Evolutionary conservation across 2,888 invertebrate genomes (phyloP).

Genomic region (Lepeophtheirus nordmannii): DNA sequence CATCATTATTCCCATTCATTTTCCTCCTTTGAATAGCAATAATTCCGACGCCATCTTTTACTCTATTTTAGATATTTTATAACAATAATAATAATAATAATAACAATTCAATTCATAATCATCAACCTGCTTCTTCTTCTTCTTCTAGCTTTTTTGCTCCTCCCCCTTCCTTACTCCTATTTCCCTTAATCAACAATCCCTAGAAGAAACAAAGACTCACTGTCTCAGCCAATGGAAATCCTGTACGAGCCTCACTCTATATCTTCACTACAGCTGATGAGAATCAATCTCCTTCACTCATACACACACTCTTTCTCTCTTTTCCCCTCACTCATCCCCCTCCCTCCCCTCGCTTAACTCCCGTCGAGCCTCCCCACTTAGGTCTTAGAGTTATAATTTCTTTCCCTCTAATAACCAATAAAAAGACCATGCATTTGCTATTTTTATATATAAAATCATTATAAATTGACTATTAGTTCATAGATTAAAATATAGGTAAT

Average conservation of each 20-base stretch:
- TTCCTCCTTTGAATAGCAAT: no score
- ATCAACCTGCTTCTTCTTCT: constrained; percentile 2
- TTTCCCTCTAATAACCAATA: neutral
- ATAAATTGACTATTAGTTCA: no score
- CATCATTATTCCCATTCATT: no score
- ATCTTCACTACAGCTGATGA: neutral
- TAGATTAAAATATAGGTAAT: no score
- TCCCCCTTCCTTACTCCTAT: constrained; percentile 5
- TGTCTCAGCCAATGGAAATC: neutral
- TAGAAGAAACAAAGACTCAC: neutral
- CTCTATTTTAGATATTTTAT: no score
- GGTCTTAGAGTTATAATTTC: neutral
- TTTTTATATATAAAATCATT: no score
- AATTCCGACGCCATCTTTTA: no score
- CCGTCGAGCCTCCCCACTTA: constrained; percentile 3
- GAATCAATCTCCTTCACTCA: neutral
- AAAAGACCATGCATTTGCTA: neutral
- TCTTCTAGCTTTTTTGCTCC: neutral
- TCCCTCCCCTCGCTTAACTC: constrained; percentile 1
- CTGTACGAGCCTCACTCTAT: neutral
- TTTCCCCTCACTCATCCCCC: neutral
- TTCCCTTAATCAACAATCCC: neutral
- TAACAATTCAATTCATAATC: no score
- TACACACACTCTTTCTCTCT: neutral
- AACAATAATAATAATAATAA: no score